phyloP scores from a whole-genome alignment of 2,797 vertebrate species.

The Karalla daura region DNA sequence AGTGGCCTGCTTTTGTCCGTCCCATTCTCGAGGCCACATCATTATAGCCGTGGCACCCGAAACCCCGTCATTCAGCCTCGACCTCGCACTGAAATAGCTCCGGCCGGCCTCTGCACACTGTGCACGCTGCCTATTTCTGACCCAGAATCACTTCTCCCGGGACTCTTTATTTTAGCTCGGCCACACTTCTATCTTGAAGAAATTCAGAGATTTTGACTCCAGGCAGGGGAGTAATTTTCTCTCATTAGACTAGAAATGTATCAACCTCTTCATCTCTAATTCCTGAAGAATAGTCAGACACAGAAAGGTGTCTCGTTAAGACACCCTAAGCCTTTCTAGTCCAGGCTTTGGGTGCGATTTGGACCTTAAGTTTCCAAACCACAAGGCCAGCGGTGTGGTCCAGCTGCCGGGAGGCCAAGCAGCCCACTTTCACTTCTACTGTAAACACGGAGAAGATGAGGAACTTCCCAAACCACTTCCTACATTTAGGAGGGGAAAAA shows the following conservation, averaged over 20 bases:
- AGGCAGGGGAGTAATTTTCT: not conserved
- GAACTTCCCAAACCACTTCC: slow-evolving; percentile 15
- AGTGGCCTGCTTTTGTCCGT: slow-evolving; percentile 80
- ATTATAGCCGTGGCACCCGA: slow-evolving; percentile 74
- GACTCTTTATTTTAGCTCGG: slow-evolving; percentile 36
- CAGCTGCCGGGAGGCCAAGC: slow-evolving; percentile 10
- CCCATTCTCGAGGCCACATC: slow-evolving; percentile 77
- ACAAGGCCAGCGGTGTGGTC: slow-evolving; percentile 35
- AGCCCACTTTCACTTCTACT: slow-evolving; percentile 9
- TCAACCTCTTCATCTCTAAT: not conserved
- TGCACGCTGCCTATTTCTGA: slow-evolving; percentile 51
- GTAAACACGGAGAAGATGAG: slow-evolving; percentile 1
- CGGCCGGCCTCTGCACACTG: slow-evolving; percentile 16
- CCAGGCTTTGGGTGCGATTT: slow-evolving; percentile 42
- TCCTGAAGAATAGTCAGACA: slow-evolving; percentile 4
- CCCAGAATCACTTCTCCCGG: slow-evolving; percentile 31
- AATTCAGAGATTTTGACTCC: not conserved
- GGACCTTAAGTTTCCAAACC: slow-evolving; percentile 36
- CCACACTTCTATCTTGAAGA: slow-evolving; percentile 10
- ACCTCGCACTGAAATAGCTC: slow-evolving; percentile 76
- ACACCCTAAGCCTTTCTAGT: slow-evolving; percentile 17
- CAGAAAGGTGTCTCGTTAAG: slow-evolving; percentile 11
- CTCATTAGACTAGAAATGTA: not conserved
- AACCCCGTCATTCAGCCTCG: slow-evolving; percentile 75
- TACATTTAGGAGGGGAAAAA: not conserved